Base-by-base conservation (phyloP, 1,140 invertebrate genomes). In the Drusus annulatus region DNA sequence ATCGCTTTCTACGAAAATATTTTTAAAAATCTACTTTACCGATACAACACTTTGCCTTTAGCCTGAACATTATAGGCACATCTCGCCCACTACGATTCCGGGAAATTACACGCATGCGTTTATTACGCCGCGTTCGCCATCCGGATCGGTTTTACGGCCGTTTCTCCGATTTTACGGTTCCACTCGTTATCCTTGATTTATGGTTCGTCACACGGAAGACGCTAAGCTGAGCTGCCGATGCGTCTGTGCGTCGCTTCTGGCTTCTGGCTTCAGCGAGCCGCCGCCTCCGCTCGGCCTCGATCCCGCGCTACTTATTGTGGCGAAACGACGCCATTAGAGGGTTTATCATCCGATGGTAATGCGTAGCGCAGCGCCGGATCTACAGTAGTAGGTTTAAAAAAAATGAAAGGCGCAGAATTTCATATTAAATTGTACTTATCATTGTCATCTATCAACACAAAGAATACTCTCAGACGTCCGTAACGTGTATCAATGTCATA, bases 101-200 rank as follows among this genome's bases (percentile, higher is more conserved):
- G 13, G 0, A 23, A 51, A 71, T 71, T 71, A 51, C 68, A 51
- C 50, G 68, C 68, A 69, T 17, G 5, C 68, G 31, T 68, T 68
- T 31, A 50, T 71, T 21, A 71, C 68, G 45, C 15, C 1, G 36
- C 68, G 45, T 52, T 52, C 50, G 25, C 68, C 19, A 28, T 25
- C 17, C 68, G n/a, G 19, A 51, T 52, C 45, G 50, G 25, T n/a
- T 71, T 51, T 52, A 68, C 63, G n/a, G 63, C 63, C 56, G 56
- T 68, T 19, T 68, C 63, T 3, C 16, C 36, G 50, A 71, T 71
- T 23, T 71, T 71, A 71, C 68, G 68, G 25, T 52, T 52, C 19
- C 17, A 23, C n/a, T 71, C 68, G 50, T 71, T 71, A 23, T 52
- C 68, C 68, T 71, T 71, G 45, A 71, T 71, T 71, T 71, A 71